A percentile compares a stretch with the other conserved stretches of the same genome.
phyloP scores from a whole-genome alignment of 2,797 vertebrate genomes.

The Ceryle rudis region DNA sequence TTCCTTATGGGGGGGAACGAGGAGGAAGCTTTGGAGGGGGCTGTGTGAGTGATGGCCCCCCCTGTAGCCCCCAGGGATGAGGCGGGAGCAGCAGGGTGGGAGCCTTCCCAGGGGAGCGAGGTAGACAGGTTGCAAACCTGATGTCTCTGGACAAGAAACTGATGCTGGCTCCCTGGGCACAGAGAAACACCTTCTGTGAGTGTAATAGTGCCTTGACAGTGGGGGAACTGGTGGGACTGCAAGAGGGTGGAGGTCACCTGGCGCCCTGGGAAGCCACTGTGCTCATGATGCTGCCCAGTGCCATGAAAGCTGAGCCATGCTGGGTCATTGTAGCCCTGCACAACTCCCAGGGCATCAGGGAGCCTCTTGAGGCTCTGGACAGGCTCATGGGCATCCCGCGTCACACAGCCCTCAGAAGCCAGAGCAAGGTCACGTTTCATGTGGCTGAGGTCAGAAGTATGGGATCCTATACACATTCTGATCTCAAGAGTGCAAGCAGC shows the following conservation, averaged over 20 bases:
- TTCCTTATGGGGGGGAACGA: background rate
- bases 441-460: accelerated
- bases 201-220: background rate
- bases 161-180: background rate
- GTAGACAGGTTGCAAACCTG: accelerated
- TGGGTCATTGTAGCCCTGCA: background rate
- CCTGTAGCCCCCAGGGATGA: background rate
- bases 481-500: background rate
- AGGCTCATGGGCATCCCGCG: accelerated
- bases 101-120: accelerated
- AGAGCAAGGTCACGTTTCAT: background rate
- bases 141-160: too few relatives aligned
- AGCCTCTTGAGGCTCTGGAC: background rate
- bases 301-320: background rate
- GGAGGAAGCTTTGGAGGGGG: background rate
- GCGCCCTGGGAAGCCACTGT: background rate
- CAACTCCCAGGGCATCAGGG: accelerated
- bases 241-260: background rate
- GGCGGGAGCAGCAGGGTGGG: accelerated
- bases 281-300: background rate
- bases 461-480: background rate
- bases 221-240: background rate
- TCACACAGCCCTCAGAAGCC: background rate
- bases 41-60: background rate
- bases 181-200: background rate